phyloP scores from a whole-genome alignment of 2,113 vertebrate genomes.

The Phyllopteryx taeniolatus region DNA sequence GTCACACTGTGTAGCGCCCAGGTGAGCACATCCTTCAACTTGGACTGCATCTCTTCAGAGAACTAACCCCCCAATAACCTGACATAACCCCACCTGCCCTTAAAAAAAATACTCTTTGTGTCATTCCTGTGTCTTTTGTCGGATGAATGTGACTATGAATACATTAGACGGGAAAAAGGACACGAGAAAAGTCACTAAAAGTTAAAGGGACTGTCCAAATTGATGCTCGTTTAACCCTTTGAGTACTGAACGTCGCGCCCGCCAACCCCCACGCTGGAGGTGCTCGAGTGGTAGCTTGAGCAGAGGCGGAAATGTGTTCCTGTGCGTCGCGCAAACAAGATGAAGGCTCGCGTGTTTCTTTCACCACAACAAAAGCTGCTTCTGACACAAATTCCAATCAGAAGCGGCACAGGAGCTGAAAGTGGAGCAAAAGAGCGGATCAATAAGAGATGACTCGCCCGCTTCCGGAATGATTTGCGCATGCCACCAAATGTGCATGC shows the following conservation, averaged over 20 bases:
- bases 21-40: slow-evolving; percentile 45
- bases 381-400: slow-evolving; percentile 50
- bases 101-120: slow-evolving; percentile 62
- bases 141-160: slow-evolving; percentile 65
- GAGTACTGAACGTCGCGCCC: slow-evolving; percentile 66
- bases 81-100: slow-evolving; percentile 81
- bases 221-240: slow-evolving; percentile 80
- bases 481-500: slow-evolving; percentile 37
- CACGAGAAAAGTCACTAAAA: slow-evolving; percentile 71
- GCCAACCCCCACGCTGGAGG: neutral
- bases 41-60: slow-evolving; percentile 77
- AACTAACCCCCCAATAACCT: slow-evolving; percentile 77
- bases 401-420: slow-evolving; percentile 46
- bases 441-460: slow-evolving; percentile 61
- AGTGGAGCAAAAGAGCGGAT: slow-evolving; percentile 43
- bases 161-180: slow-evolving; percentile 3
- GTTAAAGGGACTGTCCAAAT: slow-evolving; percentile 82
- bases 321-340: slow-evolving; percentile 36
- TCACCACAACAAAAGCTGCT: slow-evolving; percentile 54
- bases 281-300: neutral
- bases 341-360: slow-evolving; percentile 53
- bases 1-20: neutral
- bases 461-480: slow-evolving; percentile 48
- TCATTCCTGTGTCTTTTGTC: slow-evolving; percentile 70
- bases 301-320: too few species aligned